phyloP scores from a whole-genome alignment of 1,140 invertebrate genomes.

The Drepana arcuata region DNA sequence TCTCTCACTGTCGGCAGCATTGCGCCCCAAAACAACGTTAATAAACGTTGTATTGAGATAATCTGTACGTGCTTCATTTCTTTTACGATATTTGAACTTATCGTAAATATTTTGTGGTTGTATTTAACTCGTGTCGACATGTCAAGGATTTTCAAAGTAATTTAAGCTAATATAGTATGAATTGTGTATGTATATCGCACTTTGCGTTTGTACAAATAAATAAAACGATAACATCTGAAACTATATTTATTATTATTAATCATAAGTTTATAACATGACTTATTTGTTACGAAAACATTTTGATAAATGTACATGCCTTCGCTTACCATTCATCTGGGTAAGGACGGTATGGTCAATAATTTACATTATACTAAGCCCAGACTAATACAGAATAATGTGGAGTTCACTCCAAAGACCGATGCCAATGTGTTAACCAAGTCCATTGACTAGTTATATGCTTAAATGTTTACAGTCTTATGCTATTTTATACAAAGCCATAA shows the following conservation, averaged over 20 bases:
- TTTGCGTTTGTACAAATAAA: too few relatives aligned
- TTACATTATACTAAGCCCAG: constrained; percentile 67
- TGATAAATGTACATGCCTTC: constrained; percentile 56
- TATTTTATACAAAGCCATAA: constrained; percentile 27
- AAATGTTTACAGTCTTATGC: constrained; percentile 20
- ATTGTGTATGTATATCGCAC: too few relatives aligned
- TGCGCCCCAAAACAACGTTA: too few relatives aligned
- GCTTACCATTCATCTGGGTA: constrained; percentile 63
- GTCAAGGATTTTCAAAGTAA: too few relatives aligned
- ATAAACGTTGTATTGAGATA: too few relatives aligned
- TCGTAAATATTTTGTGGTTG: too few relatives aligned
- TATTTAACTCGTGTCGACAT: too few relatives aligned
- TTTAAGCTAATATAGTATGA: constrained; percentile 2
- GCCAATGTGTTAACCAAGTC: too few relatives aligned
- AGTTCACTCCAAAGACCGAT: too few relatives aligned
- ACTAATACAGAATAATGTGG: constrained; percentile 30
- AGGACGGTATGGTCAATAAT: constrained; percentile 65
- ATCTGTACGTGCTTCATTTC: too few relatives aligned
- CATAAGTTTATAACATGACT: constrained; percentile 70
- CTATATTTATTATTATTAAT: constrained; percentile 67
- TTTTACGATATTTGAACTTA: too few relatives aligned
- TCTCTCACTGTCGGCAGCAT: too few relatives aligned
- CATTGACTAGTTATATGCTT: constrained; percentile 38
- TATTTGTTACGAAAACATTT: constrained; percentile 65
- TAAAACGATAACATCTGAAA: constrained; percentile 46